Conservation (phyloP, 1,140 invertebrate genomes). For the Diorhabda elongata region DNA sequence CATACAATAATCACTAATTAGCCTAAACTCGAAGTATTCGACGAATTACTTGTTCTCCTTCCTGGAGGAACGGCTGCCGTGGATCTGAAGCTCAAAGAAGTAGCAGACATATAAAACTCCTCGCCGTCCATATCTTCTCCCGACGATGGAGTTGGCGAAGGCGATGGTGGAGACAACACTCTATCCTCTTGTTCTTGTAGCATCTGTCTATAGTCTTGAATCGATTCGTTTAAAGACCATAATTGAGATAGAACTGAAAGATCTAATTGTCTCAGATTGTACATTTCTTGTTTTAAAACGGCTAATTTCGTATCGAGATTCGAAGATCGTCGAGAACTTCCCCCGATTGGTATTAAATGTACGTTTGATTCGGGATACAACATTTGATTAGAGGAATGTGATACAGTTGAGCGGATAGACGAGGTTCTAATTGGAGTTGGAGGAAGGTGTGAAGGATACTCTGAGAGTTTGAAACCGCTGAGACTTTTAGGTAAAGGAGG, state of each 20-base stretch:
- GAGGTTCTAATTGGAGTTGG: constrained; percentile 1
- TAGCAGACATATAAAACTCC: constrained; percentile 38
- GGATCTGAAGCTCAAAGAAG: constrained; percentile 24
- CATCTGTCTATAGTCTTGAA: constrained; percentile 77
- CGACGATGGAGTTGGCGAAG: constrained; percentile 55
- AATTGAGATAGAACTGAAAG: constrained; percentile 79
- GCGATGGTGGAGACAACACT: constrained; percentile 56
- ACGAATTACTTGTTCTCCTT: constrained; percentile 8
- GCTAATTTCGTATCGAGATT: constrained; percentile 10
- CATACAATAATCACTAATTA: background rate
- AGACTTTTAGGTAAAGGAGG: constrained; percentile 13
- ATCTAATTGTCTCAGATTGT: constrained; percentile 77
- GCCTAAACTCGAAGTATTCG: constrained; percentile 16
- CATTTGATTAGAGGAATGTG: background rate
- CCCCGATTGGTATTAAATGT: background rate
- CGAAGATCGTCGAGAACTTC: constrained; percentile 1
- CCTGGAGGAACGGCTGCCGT: background rate
- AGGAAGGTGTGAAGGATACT: background rate
- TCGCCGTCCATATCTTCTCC: constrained; percentile 57
- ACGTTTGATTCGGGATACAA: background rate
- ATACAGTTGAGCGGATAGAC: constrained; percentile 1
- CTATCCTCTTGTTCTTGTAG: constrained; percentile 61
- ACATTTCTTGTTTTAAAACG: constrained; percentile 38
- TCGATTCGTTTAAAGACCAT: constrained; percentile 83
- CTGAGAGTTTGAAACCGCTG: constrained; percentile 3